Conservation (phyloP, 2,797 vertebrate species). For the Argentina silus region DNA sequence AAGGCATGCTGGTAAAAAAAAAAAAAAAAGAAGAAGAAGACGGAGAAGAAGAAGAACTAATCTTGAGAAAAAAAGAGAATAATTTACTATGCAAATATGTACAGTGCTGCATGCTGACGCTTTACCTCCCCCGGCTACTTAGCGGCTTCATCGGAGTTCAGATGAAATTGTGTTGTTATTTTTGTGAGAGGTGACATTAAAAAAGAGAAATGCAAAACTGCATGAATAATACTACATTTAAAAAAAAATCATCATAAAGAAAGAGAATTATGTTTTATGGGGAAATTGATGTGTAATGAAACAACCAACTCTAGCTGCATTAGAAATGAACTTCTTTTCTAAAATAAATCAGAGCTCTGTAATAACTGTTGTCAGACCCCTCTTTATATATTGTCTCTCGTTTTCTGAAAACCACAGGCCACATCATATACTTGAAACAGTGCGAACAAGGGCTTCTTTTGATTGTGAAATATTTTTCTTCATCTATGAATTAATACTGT, state of each 20-base stretch:
- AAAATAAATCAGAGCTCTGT: slow-evolving; percentile 81
- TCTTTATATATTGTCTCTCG: slow-evolving; percentile 12
- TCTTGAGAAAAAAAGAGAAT: slow-evolving; percentile 49
- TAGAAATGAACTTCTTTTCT: slow-evolving; percentile 80
- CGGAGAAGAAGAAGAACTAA: background rate
- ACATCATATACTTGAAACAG: no score
- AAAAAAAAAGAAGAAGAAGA: no score
- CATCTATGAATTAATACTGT: no score
- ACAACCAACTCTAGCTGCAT: slow-evolving; percentile 72
- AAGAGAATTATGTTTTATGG: slow-evolving; percentile 75
- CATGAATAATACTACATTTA: slow-evolving; percentile 81
- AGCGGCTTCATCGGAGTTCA: slow-evolving; percentile 78
- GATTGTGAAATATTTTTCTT: no score
- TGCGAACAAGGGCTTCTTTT: no score
- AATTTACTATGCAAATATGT: slow-evolving; percentile 89
- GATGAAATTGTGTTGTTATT: slow-evolving; percentile 80
- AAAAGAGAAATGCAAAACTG: slow-evolving; percentile 78
- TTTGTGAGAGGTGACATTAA: slow-evolving; percentile 82
- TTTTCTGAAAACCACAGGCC: no score
- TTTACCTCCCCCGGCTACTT: slow-evolving; percentile 81
- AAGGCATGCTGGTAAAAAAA: slow-evolving; percentile 83
- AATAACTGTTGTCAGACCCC: background rate
- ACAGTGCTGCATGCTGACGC: slow-evolving; percentile 84
- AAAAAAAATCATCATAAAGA: slow-evolving; percentile 72
- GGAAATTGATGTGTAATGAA: slow-evolving; percentile 81